Evolutionary conservation across 2,113 vertebrate species (phyloP).

Genomic region (Clinocottus analis): DNA sequence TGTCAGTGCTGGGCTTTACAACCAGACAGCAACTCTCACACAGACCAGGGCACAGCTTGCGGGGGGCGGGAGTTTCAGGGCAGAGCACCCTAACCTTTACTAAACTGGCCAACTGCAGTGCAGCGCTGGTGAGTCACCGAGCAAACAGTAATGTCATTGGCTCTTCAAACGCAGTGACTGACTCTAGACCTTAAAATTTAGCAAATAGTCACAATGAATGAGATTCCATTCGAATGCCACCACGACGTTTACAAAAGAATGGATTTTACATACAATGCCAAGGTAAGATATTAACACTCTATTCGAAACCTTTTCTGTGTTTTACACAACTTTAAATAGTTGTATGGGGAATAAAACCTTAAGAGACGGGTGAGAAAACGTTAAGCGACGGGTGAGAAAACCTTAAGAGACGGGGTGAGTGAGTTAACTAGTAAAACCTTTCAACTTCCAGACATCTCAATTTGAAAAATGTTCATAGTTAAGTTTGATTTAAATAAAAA

Average conservation of each 20-base stretch:
- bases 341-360: background rate
- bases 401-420: background rate
- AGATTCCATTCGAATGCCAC: conserved; percentile 40
- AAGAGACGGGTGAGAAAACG: background rate
- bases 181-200: conserved; percentile 22
- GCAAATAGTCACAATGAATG: conserved; percentile 67
- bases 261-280: background rate
- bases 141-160: conserved; percentile 52
- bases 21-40: conserved; percentile 16
- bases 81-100: conserved; percentile 55
- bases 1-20: conserved; percentile 63
- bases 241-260: conserved; percentile 15
- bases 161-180: background rate
- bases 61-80: conserved; percentile 23
- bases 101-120: conserved; percentile 44
- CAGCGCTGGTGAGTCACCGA: conserved; percentile 23
- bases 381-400: background rate
- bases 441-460: background rate
- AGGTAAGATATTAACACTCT: conserved; percentile 49
- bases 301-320: background rate
- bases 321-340: background rate
- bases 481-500: no score
- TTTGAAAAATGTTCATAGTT: background rate
- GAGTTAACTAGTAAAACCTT: background rate
- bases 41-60: background rate